Conservation (phyloP, 1,140 invertebrate species). For the Drosophila kepulauana region DNA sequence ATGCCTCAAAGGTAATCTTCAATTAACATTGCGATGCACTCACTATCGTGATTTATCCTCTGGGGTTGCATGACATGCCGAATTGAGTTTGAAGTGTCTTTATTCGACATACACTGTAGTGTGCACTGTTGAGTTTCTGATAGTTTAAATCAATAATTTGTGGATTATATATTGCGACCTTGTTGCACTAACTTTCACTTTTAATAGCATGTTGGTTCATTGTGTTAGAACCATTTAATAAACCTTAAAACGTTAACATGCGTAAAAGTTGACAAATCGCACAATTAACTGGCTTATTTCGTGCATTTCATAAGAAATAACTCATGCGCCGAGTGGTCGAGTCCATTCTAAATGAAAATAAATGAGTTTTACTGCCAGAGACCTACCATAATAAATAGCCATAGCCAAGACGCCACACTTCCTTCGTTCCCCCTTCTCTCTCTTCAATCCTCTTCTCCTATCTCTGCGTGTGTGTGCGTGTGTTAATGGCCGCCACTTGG, state of each 20-base stretch:
- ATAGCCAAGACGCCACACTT: slow-evolving; percentile 29
- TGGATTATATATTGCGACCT: neutral
- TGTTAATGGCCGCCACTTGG: slow-evolving; percentile 35
- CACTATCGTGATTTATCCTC: too few relatives aligned
- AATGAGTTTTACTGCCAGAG: slow-evolving; percentile 56
- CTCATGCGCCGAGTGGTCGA: slow-evolving; percentile 54
- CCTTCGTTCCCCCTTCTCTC: neutral
- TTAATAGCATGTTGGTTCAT: neutral
- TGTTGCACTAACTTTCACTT: neutral
- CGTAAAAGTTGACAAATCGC: slow-evolving; percentile 65
- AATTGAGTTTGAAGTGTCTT: too few relatives aligned
- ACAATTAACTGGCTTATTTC: slow-evolving; percentile 75
- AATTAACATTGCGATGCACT: too few relatives aligned
- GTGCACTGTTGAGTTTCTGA: too few relatives aligned
- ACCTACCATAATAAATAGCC: slow-evolving; percentile 62
- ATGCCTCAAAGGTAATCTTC: too few relatives aligned
- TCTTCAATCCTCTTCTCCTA: neutral
- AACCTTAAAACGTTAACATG: slow-evolving; percentile 23
- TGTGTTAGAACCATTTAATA: slow-evolving; percentile 39
- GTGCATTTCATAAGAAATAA: slow-evolving; percentile 51
- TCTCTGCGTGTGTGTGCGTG: slow-evolving; percentile 2
- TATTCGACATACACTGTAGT: too few relatives aligned
- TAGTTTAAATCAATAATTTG: too few relatives aligned
- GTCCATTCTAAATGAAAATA: slow-evolving; percentile 69
- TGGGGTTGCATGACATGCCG: too few relatives aligned